These are phyloP conservation scores for Cistogaster globosa DNA, from an alignment of 2,888 invertebrate species.

Conservation along the genomic window DNA sequence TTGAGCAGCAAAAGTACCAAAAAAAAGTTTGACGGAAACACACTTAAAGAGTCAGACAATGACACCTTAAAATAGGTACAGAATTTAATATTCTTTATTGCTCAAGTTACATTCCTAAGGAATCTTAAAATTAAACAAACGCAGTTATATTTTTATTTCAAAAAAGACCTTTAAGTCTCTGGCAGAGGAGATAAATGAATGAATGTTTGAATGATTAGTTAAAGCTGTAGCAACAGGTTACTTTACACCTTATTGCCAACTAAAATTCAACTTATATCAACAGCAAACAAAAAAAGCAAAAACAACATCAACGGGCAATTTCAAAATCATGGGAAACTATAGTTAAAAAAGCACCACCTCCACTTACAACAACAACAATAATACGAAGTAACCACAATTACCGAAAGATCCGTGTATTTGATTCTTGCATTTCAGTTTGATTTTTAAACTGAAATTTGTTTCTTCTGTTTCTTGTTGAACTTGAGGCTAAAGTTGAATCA, in stretches of 20 bases:
- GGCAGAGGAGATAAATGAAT: constrained; percentile 51
- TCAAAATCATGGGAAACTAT: constrained; percentile 68
- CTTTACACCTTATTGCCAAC: constrained; percentile 67
- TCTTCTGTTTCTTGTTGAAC: constrained; percentile 76
- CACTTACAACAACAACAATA: constrained; percentile 25
- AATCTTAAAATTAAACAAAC: no score
- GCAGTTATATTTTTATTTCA: no score
- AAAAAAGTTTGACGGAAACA: no score
- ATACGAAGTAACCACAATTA: constrained; percentile 46
- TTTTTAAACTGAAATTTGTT: constrained; percentile 59
- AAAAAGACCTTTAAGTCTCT: constrained; percentile 11
- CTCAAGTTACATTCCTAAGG: no score
- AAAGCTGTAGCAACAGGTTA: constrained; percentile 70
- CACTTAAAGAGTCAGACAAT: no score
- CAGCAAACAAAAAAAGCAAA: constrained; percentile 2
- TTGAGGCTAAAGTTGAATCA: constrained; percentile 83
- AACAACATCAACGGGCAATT: constrained; percentile 59
- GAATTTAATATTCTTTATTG: no score
- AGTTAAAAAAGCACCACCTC: constrained; percentile 47
- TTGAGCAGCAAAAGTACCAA: no score
- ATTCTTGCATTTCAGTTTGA: constrained; percentile 65
- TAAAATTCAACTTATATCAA: constrained; percentile 29
- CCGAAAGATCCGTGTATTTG: constrained; percentile 53
- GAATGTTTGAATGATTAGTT: constrained; percentile 68
- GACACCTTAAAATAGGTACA: no score